A percentile compares a stretch with the other conserved stretches of the same genome.
phyloP scores from a whole-genome alignment of 2,113 vertebrate genomes.

The Rhinolophus sinicus region DNA sequence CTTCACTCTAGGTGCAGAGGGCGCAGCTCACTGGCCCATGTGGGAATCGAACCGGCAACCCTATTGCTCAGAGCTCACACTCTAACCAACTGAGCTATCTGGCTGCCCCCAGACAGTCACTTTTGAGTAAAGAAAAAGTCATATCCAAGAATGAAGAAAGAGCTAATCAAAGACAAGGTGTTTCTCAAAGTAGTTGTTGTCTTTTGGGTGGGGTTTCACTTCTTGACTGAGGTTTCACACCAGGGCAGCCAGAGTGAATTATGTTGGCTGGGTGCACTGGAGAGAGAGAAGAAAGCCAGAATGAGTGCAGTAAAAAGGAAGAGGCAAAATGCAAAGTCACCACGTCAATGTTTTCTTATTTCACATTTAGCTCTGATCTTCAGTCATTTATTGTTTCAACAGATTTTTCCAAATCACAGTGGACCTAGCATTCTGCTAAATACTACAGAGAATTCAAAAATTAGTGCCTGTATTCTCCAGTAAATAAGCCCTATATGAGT shows the following conservation, averaged over 20 bases:
- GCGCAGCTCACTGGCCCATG: no score
- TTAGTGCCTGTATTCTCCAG: neutral
- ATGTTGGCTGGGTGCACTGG: neutral
- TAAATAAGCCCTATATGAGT: neutral
- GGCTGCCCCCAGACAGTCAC: neutral
- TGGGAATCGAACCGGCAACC: no score
- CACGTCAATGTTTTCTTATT: neutral
- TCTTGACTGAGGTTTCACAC: neutral
- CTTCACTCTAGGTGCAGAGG: no score
- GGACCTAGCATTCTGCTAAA: neutral
- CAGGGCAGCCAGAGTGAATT: neutral
- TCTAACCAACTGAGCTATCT: no score
- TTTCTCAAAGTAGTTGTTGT: neutral
- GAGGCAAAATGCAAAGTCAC: neutral
- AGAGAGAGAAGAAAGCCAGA: neutral
- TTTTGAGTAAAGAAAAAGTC: neutral
- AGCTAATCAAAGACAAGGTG: neutral
- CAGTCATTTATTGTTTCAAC: neutral
- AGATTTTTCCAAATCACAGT: neutral
- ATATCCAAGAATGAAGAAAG: constrained; percentile 2
- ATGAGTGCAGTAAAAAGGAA: neutral
- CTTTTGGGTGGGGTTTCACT: neutral
- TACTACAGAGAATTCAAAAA: neutral
- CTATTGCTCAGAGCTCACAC: no score
- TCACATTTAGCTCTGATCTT: neutral